phyloP scores from a whole-genome alignment of 2,797 vertebrate genomes.

The Parambassis ranga region DNA sequence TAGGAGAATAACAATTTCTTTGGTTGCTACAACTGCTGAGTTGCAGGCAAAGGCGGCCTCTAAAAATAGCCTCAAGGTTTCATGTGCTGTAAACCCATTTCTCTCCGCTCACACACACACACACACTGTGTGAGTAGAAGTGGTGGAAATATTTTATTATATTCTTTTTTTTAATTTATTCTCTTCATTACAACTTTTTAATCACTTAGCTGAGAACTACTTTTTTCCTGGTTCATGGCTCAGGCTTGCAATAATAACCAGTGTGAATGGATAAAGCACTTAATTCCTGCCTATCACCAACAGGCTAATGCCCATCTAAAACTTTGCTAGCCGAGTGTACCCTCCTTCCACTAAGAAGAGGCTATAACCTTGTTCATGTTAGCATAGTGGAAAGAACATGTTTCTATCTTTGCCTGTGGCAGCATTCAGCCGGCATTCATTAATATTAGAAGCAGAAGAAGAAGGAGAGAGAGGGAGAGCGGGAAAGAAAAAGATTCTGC shows the following conservation, averaged over 20 bases:
- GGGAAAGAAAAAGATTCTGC: constrained; percentile 60
- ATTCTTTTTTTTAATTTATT: constrained; percentile 24
- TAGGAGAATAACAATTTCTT: constrained; percentile 62
- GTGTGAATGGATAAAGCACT: constrained; percentile 43
- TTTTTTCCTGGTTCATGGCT: constrained; percentile 36
- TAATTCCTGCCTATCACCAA: constrained; percentile 47
- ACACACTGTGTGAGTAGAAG: constrained; percentile 15
- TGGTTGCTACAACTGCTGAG: constrained; percentile 74
- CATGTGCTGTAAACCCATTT: constrained; percentile 46
- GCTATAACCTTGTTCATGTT: constrained; percentile 60
- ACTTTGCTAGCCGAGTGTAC: constrained; percentile 13
- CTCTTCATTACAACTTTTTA: constrained; percentile 47
- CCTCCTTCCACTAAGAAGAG: constrained; percentile 30
- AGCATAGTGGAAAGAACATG: constrained; percentile 60
- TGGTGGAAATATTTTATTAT: constrained; percentile 36
- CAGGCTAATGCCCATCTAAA: constrained; percentile 51
- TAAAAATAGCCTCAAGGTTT: constrained; percentile 68
- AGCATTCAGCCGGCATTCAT: constrained; percentile 65
- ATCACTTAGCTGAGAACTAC: constrained; percentile 42
- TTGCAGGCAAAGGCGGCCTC: constrained; percentile 55
- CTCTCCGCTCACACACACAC: constrained; percentile 5
- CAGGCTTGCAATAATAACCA: constrained; percentile 39
- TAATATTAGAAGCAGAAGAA: constrained; percentile 70
- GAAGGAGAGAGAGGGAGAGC: constrained; percentile 36
- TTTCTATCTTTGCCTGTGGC: constrained; percentile 70